Evolutionary conservation across 2,888 invertebrate genomes (phyloP), one percentile per base, ranked within the genome.

Genomic region (Cybosia mesomella): DNA sequence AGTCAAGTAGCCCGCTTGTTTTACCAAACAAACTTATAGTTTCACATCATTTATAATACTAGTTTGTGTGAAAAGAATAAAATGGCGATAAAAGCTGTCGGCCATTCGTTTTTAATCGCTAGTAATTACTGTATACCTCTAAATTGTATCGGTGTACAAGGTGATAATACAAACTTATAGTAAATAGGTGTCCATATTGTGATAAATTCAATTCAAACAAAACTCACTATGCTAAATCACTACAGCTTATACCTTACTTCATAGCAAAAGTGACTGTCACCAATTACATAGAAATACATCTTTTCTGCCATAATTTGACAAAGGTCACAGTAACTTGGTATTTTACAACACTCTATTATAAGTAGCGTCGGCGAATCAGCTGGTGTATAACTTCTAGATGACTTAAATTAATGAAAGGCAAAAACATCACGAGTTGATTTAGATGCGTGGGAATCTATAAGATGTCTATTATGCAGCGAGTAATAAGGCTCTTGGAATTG

Each of bases 301-400:
- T 86, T 88, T 83, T 87, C 83, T 75, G 83, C 82, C 83, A 81
- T 90, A 92, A 91, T 91, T 92, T 87, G 89, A 83, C 80, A 85
- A 83, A 88, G 90, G 91, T 92, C 89, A 90, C 88, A 79, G 87
- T 91, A 89, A 92, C 92, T 91, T 91, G 68, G 84, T 87, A 84
- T 90, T 81, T 86, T 86, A 87, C 90, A 90, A 89, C 89, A 89
- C 86, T 84, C 85, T 85, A 87, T 89, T 86, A 87, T 84, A 79
- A 80, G 86, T 80, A 86, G 85, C 83, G 84, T 80, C 81, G 79
- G 84, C 86, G 85, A 86, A 80, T 85, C 77, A 76, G 70, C 62
- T 58, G 63, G 64, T 70, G 65, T 66, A 71, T 75, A 78, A 77
- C 78, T 76, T 78, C 72, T 76, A 68, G 72, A 80, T 67, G 57